Evolutionary conservation across 2,888 invertebrate species (phyloP).

Genomic region (Cephus runcator): DNA sequence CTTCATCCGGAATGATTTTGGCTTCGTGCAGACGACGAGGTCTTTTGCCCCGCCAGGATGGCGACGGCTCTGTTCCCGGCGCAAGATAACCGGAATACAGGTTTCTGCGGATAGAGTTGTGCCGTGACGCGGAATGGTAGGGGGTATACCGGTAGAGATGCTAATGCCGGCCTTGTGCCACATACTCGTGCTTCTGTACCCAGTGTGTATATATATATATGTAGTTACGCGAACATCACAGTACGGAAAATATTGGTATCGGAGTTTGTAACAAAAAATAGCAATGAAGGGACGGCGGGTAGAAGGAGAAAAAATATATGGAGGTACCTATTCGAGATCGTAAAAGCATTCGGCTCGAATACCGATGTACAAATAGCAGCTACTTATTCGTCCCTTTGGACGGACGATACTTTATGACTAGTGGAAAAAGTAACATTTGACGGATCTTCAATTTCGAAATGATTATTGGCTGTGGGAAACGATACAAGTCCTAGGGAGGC

Average conservation of each 20-base stretch:
- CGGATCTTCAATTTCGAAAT: neutral
- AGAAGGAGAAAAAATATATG: neutral
- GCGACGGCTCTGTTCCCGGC: conserved; percentile 29
- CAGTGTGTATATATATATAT: conserved; percentile 1
- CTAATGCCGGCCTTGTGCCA: conserved; percentile 66
- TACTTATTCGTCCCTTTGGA: neutral
- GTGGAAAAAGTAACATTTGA: neutral
- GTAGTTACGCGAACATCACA: neutral
- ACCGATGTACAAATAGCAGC: neutral
- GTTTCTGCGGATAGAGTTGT: conserved; percentile 59
- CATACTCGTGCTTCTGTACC: conserved; percentile 53
- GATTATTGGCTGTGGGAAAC: neutral
- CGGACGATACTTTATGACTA: neutral
- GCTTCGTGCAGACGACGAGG: conserved; percentile 21
- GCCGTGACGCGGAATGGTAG: conserved; percentile 49
- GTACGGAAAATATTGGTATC: neutral
- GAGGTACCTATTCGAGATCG: neutral
- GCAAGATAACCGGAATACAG: conserved; percentile 61
- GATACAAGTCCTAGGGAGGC: neutral
- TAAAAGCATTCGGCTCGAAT: neutral
- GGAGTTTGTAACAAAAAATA: neutral
- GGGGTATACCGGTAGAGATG: conserved; percentile 65
- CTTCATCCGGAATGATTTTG: conserved; percentile 18
- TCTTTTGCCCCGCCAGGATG: conserved; percentile 34
- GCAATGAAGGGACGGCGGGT: neutral